Evolutionary conservation across 2,888 invertebrate species (phyloP).

Genomic region (Agrilus mali): DNA sequence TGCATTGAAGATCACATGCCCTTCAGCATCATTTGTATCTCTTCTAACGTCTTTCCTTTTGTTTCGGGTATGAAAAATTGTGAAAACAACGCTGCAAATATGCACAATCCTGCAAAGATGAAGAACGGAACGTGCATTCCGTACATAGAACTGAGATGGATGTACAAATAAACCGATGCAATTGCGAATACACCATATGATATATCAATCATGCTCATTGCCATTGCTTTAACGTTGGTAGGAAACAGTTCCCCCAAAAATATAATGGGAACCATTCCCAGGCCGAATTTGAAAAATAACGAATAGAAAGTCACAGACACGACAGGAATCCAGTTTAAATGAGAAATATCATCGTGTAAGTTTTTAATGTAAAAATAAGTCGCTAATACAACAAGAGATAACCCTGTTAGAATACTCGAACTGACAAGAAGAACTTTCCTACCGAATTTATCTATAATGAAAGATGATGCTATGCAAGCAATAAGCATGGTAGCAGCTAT

Average conservation of each 20-base stretch:
- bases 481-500: constrained; percentile 28
- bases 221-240: constrained; percentile 30
- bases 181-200: constrained; percentile 26
- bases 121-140: constrained; percentile 29
- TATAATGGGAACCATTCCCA: constrained; percentile 32
- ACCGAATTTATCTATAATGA: constrained; percentile 27
- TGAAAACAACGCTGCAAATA: constrained; percentile 25
- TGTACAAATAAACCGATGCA: constrained; percentile 25
- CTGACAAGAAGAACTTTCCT: constrained; percentile 25
- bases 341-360: constrained; percentile 17
- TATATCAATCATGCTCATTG: constrained; percentile 29
- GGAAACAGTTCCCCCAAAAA: constrained; percentile 32
- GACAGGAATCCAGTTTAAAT: constrained; percentile 28
- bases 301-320: constrained; percentile 29
- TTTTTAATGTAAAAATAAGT: constrained; percentile 27
- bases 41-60: constrained; percentile 29
- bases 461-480: constrained; percentile 22
- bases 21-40: constrained; percentile 30
- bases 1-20: constrained; percentile 10
- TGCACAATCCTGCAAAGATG: constrained; percentile 24
- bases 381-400: constrained; percentile 24
- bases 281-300: constrained; percentile 27
- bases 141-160: constrained; percentile 17
- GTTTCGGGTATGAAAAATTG: constrained; percentile 28
- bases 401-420: constrained; percentile 25